Evolutionary conservation across 2,113 vertebrate genomes (phyloP), one percentile per base, ranked within the genome.

Genomic region (Myodes glareolus): DNA sequence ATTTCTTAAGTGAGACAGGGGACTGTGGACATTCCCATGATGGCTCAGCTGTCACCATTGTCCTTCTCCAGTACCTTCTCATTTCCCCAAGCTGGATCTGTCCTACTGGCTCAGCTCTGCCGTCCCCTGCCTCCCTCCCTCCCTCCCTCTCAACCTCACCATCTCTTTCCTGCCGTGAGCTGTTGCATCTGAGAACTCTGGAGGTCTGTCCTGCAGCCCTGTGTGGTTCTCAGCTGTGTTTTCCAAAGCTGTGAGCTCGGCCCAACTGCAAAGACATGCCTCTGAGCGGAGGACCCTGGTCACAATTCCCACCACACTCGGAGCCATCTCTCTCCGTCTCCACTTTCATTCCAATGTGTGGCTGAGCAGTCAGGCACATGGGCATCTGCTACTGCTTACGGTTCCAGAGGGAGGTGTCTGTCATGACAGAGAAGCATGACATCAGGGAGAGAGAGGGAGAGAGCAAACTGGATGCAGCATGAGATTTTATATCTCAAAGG

Each of bases 121-220:
- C 0, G 0, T 42, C 17, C 3, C 4, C 0, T 0, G 0, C 50
- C 31, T 33, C 67, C 67, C 31, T 31, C 67, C 27, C 11, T 67
- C 7, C 0, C 0, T 0, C 2, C 47, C 12, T 7, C 2, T n/a
- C 91, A 0, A 23, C 4, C 23, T 3, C 6, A 4, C 14, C 1
- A 2, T 36, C 45, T 25, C 17, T 39, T 1, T 63, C 29, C 96
- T 68, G 5, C 55, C 42, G 19, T 75, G 14, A 36, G 42, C 84
- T 87, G 33, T 61, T n/a, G 78, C 36, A 14, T 23, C 12, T 29
- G 58, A 31, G 25, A 1, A 7, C 68, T 50, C 39, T 31, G 23
- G 47, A 25, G n/a, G 29, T 50, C 17, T 61, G 87, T 76, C 88
- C 61, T 7, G 36, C 29, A 31, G 39, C 39, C 47, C 87, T 9